Evolutionary conservation across 2,113 vertebrate species (phyloP), one percentile per base, ranked within the genome.

Genomic region (Pristiophorus japonicus): DNA sequence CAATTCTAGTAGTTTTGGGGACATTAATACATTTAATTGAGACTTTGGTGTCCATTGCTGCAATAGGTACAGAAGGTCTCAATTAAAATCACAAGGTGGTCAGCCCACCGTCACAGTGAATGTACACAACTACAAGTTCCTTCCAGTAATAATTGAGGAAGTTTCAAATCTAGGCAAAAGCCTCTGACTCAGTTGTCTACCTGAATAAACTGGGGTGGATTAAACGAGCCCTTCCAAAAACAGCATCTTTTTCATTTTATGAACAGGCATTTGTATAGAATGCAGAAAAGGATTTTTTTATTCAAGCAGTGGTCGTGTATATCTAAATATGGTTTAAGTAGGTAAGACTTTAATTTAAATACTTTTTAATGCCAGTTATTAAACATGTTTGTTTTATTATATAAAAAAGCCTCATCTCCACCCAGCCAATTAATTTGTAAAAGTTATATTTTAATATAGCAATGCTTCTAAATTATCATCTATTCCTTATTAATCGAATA

Each of bases 361-460:
- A 38, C 88, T 88, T 59, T 75, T 87, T 87, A 92, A 93, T 93
- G 91, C 34, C 62, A 42, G 30, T 47, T 91, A 93, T 93, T n/a
- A 24, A 66, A 90, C 85, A 75, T 24, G 20, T 47, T 73, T 73
- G 7, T 73, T 73, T 88, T 88, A 14, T 55, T 3, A 34, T 24
- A 20, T 30, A 34, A 55, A 51, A 92, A 63, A 62, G 18, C 27
- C 59, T 81, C 18, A 75, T 42, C 34, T 91, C 92, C 42, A 94
- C 22, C 38, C 10, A 30, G 11, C 22, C 27, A 70, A 70, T 70
- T 94, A 59, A 59, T 88, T 59, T 34, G 51, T 94, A 47, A 90
- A 45, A 27, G 65, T 63, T 47, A 51, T 67, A 45, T 73, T 59
- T 94, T 67, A 94, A 73, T 66, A 38, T 94, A 70, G 66, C 42